These are phyloP conservation scores for pig (Sus scrofa) DNA, from an alignment of 2,113 vertebrate genomes.

Conservation along the genomic window DNA sequence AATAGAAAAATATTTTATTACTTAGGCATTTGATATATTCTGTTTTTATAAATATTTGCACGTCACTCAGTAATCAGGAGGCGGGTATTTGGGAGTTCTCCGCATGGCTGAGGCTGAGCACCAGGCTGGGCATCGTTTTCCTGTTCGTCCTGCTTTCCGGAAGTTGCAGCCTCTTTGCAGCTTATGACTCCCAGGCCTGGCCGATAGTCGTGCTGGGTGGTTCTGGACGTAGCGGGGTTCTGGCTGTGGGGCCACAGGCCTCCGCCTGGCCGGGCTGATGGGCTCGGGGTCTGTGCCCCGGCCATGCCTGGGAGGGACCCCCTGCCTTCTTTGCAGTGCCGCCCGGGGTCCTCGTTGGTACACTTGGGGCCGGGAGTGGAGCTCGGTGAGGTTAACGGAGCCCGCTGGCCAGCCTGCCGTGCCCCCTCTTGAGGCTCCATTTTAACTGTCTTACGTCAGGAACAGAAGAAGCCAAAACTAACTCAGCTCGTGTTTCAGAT, in stretches of 20 bases:
- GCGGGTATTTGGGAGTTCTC: not conserved
- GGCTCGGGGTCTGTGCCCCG: not conserved
- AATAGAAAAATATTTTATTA: not conserved
- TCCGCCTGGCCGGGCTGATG: not conserved
- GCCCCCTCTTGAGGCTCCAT: rapidly evolving
- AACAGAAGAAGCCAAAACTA: not conserved
- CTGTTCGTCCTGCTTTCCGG: not conserved
- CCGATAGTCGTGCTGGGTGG: rapidly evolving
- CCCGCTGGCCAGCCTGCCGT: rapidly evolving
- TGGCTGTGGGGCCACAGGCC: not conserved
- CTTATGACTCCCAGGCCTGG: not conserved
- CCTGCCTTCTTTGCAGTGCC: too few species aligned
- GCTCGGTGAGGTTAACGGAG: too few species aligned
- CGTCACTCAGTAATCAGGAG: not conserved
- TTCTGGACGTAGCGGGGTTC: not conserved
- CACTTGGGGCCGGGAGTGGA: too few species aligned
- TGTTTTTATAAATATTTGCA: not conserved
- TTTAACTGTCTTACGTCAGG: slow-evolving; percentile 60
- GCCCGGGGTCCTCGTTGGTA: too few species aligned
- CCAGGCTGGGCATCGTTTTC: rapidly evolving
- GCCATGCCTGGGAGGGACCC: not conserved
- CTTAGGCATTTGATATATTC: not conserved
- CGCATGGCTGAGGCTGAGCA: rapidly evolving
- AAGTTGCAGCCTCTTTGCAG: not conserved
- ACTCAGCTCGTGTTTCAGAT: slow-evolving; percentile 45